Evolutionary conservation across 2,888 invertebrate species (phyloP), one percentile per base, ranked within the genome.

Genomic region (Pristionchus arcanus): DNA sequence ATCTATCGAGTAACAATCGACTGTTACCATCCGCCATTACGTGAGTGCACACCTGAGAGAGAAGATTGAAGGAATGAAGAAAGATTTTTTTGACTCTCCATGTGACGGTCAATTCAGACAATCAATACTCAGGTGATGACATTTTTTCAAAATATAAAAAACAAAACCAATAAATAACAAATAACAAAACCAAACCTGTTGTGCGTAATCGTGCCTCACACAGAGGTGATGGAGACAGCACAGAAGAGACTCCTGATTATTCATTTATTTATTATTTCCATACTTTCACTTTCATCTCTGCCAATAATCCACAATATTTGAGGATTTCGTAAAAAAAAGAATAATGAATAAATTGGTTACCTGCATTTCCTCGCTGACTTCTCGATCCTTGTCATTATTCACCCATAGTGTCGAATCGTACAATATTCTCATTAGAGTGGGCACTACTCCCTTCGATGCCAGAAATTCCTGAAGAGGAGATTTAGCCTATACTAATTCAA

Each of bases 181-280:
- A 34, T 28, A 28, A 34, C 11, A 15, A 42, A 77, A 21, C 1
- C 42, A 0, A 49, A 74, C 94, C 68, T 91, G 92, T 16, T 91
- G 91, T 16, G 63, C 90, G 59, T 90, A 89, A 0, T 90, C 74
- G 66, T 93, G 92, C 2, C 92, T 92, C 34, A 90, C 90, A 85
- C 93, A 94, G 0, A 94, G 90, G 86, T 91, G 91, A 42, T 92
- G 89, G 5, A 94, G 88, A 2, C 92, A 90, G 25, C 91, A 90
- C 15, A 94, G 91, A 0, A 94, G 89, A 28, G 91, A 92, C 90
- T 94, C 94, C 92, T 94, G 88, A 28, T 53, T 2, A 28, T 74
- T 74, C 74, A 15, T 31, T 28, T n/a, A 3, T n/a, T 15, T 68
- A 28, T 31, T 15, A 68, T 68, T 28, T n/a, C n/a, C 28, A 31